Conservation (phyloP, 1,140 invertebrate genomes). For the Penaeus indicus region DNA sequence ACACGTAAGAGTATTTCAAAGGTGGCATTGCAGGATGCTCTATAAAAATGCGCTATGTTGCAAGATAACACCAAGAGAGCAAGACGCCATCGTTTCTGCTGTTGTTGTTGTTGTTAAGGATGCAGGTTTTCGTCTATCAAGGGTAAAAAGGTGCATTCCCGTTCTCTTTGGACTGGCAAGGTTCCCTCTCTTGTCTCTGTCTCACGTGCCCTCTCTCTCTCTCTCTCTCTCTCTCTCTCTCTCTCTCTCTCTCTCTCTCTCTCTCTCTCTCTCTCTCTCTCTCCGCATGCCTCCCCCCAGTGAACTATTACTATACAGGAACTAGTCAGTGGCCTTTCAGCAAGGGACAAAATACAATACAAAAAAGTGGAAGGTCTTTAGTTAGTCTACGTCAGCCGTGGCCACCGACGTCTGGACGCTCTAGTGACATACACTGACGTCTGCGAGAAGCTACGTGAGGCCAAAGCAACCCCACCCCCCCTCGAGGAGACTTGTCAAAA, state of each 20-base stretch:
- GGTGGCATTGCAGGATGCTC: constrained; percentile 33
- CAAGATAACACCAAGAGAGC: constrained; percentile 29
- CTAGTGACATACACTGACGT: too few species aligned
- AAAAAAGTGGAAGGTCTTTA: too few species aligned
- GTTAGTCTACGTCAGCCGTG: too few species aligned
- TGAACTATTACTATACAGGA: too few species aligned
- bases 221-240: background rate
- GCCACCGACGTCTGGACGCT: too few species aligned
- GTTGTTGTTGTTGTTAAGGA: background rate
- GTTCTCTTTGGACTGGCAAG: constrained; percentile 37
- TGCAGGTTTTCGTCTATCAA: constrained; percentile 17
- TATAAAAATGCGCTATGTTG: constrained; percentile 22
- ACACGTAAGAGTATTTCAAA: background rate
- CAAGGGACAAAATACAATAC: too few species aligned
- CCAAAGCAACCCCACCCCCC: too few species aligned
- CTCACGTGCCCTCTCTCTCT: background rate
- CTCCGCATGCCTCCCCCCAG: too few species aligned
- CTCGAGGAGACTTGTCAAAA: too few species aligned
- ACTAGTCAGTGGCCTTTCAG: too few species aligned
- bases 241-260: background rate
- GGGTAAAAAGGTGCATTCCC: constrained; percentile 45
- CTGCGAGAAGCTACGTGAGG: too few species aligned
- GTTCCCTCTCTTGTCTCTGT: constrained; percentile 13
- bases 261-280: constrained; percentile 18
- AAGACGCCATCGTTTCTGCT: background rate